Evolutionary conservation across 2,888 invertebrate species (phyloP), one percentile per base, ranked within the genome.

Genomic region (Lepeophtheirus nordmannii): DNA sequence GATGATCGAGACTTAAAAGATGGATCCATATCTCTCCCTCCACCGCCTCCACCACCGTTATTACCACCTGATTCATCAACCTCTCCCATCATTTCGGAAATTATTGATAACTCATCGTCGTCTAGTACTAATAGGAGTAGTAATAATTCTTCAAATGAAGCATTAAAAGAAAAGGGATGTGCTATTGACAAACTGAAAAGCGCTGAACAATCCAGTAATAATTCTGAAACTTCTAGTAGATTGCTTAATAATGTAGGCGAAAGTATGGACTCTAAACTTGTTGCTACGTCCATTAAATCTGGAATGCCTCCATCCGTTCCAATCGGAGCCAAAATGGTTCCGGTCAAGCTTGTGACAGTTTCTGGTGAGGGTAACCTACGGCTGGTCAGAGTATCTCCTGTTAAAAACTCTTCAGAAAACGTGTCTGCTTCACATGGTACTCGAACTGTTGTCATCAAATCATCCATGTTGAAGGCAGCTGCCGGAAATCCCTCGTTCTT

Each of bases 261-360:
- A 17, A 17, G 8, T n/a, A 30, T 12, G 20, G 38, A 20, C 1
- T 46, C 53, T n/a, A 56, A 23, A 56, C 12, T 37, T n/a, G 7
- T 63, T 53, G 63, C 17, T 58, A 22, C 46, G 61, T n/a, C 57
- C n/a, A 2, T 62, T n/a, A 67, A 67, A 59, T 10, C 63, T 14
- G 60, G n/a, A 37, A n/a, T 37, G 17, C 17, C 57, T 40, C 22
- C 61, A 37, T 46, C 53, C 53, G 53, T 46, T 46, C 53, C 53
- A 70, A 3, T 68, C 30, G 72, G 72, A n/a, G 70, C 72, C n/a
- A 74, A 74, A 70, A 72, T 74, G 71, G 72, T 74, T n/a, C 74
- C 74, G 9, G 73, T 74, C 59, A 73, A 74, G 65, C 68, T 74
- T 17, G 72, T 74, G 10, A 73, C 73, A 22, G 66, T 66, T 14